Evolutionary conservation across 2,797 vertebrate genomes (phyloP).

Genomic region (Helarctos malayanus): DNA sequence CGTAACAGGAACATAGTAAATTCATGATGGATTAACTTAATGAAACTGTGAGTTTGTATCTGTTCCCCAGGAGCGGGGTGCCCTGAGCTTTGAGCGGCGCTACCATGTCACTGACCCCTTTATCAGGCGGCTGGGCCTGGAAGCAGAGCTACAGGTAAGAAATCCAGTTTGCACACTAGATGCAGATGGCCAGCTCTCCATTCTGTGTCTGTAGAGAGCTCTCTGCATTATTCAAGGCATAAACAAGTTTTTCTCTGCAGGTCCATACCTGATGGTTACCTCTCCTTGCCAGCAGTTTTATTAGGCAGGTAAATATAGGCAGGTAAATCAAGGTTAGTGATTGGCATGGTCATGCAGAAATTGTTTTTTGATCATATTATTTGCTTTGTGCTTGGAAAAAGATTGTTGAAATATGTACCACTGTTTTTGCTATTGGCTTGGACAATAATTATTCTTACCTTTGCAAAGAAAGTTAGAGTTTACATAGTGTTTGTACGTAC

Average conservation of each 20-base stretch:
- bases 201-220: not conserved
- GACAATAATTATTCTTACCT: conserved; percentile 55
- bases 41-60: conserved; percentile 66
- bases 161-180: not conserved
- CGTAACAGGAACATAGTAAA: not conserved
- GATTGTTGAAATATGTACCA: not conserved
- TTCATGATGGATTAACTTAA: conserved; percentile 34
- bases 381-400: conserved; percentile 54
- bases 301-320: conserved; percentile 17
- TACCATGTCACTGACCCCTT: conserved; percentile 98
- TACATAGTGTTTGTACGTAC: not conserved
- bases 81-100: conserved; percentile 94
- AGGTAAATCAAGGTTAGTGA: conserved; percentile 28
- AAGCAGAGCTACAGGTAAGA: conserved; percentile 97
- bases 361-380: conserved; percentile 27
- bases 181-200: not conserved
- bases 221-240: conserved; percentile 8
- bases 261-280: conserved; percentile 30
- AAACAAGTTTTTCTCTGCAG: conserved; percentile 41
- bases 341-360: not conserved
- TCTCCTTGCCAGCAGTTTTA: not conserved
- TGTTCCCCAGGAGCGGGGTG: conserved; percentile 93
- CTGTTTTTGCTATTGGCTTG: conserved; percentile 31
- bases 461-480: conserved; percentile 32
- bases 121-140: conserved; percentile 97